Conservation (phyloP, 1,140 invertebrate species). For the Macrosteles quadrilineatus region DNA sequence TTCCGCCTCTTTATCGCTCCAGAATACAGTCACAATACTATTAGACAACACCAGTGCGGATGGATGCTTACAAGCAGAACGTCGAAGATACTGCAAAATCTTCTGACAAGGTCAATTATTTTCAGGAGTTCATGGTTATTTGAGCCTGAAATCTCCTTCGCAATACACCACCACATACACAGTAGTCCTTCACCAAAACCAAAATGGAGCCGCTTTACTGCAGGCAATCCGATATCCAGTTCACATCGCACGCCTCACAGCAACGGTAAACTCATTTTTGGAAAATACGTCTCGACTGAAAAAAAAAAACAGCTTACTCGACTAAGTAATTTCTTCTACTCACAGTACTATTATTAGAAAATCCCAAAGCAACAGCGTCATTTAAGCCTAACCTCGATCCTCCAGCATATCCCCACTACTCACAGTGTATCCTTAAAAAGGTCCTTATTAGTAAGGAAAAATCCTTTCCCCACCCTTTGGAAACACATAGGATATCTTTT, state of each 20-base stretch:
- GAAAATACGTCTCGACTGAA: constrained; percentile 12
- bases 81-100: not conserved
- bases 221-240: not conserved
- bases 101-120: constrained; percentile 1
- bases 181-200: not conserved
- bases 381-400: not conserved
- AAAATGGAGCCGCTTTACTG: not conserved
- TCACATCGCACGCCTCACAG: not conserved
- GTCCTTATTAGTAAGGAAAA: no score
- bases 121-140: not conserved
- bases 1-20: no score
- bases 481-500: no score
- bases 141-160: constrained; percentile 1
- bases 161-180: constrained; percentile 2
- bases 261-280: constrained; percentile 2
- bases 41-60: not conserved
- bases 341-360: not conserved
- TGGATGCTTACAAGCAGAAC: not conserved
- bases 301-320: not conserved
- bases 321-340: not conserved
- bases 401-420: not conserved
- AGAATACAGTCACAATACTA: not conserved
- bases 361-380: constrained; percentile 10
- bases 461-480: no score
- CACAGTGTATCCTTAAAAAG: no score